phyloP scores from a whole-genome alignment of 2,113 vertebrate species.

The Melanostigma gelatinosum region DNA sequence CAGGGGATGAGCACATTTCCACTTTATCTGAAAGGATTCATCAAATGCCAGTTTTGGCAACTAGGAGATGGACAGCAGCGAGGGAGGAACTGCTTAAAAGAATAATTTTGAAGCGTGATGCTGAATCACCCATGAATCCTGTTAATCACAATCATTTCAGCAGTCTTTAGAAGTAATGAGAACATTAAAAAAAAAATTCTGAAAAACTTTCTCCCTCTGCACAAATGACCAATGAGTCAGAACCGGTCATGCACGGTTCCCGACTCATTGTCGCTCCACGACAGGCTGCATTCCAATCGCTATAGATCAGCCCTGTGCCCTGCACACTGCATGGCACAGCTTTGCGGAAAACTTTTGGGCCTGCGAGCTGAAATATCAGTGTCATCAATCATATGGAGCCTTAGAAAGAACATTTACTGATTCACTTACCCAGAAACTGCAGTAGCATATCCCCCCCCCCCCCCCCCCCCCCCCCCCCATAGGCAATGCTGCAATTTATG shows the following conservation, averaged over 20 bases:
- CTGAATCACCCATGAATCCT: slow-evolving; percentile 50
- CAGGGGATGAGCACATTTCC: slow-evolving; percentile 51
- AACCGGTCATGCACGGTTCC: slow-evolving; percentile 10
- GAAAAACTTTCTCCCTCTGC: not conserved
- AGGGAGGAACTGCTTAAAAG: slow-evolving; percentile 36
- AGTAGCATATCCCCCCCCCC: not conserved
- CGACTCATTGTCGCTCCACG: not conserved
- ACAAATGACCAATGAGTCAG: slow-evolving; percentile 35
- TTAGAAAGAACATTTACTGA: slow-evolving; percentile 29
- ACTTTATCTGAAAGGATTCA: slow-evolving; percentile 61
- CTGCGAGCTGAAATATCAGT: slow-evolving; percentile 36
- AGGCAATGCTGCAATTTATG: slow-evolving; percentile 2
- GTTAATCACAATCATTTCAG: slow-evolving; percentile 30
- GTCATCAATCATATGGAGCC: slow-evolving; percentile 48
- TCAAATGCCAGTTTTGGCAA: slow-evolving; percentile 63
- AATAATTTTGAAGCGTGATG: slow-evolving; percentile 46
- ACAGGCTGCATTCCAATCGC: slow-evolving; percentile 25
- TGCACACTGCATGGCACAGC: not conserved
- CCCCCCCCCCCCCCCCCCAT: too few relatives aligned
- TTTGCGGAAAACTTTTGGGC: slow-evolving; percentile 27
- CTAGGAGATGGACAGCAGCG: slow-evolving; percentile 43
- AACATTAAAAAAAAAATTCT: slow-evolving; percentile 2
- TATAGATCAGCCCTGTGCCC: slow-evolving; percentile 30
- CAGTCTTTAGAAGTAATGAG: slow-evolving; percentile 32
- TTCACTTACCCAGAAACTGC: slow-evolving; percentile 30